Conservation (phyloP, 2,797 vertebrate species). For the Neomorphus geoffroyi region DNA sequence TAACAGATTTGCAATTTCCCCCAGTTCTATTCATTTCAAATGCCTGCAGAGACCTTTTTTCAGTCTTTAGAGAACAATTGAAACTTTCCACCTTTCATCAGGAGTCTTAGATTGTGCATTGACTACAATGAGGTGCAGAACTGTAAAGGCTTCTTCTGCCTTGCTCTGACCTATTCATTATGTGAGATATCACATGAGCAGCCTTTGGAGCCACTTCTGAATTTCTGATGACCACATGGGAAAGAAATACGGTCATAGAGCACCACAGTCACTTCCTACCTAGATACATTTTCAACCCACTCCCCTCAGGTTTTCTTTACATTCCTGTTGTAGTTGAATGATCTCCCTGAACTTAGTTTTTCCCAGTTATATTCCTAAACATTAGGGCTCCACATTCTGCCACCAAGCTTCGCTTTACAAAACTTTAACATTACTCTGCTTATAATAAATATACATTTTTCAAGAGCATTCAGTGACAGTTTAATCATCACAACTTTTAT, state of each 20-base stretch:
- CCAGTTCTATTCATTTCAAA: conserved; percentile 33
- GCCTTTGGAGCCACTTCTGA: conserved; percentile 30
- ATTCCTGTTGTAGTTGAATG: background rate
- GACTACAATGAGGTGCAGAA: conserved; percentile 24
- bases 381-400: background rate
- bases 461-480: background rate
- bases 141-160: conserved; percentile 25
- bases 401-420: background rate
- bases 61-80: conserved; percentile 34
- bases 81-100: conserved; percentile 22
- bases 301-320: background rate
- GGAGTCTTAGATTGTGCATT: background rate
- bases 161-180: conserved; percentile 28
- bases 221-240: conserved; percentile 14
- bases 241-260: background rate
- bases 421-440: background rate
- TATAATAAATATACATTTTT: background rate
- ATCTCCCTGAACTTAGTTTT: background rate
- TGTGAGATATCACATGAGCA: background rate
- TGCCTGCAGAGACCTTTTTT: conserved; percentile 31
- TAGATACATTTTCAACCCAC: background rate
- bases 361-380: background rate
- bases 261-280: background rate
- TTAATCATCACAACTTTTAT: background rate
- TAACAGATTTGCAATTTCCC: background rate